phyloP scores from a whole-genome alignment of 2,113 vertebrate species.

The Cynocephalus volans region DNA sequence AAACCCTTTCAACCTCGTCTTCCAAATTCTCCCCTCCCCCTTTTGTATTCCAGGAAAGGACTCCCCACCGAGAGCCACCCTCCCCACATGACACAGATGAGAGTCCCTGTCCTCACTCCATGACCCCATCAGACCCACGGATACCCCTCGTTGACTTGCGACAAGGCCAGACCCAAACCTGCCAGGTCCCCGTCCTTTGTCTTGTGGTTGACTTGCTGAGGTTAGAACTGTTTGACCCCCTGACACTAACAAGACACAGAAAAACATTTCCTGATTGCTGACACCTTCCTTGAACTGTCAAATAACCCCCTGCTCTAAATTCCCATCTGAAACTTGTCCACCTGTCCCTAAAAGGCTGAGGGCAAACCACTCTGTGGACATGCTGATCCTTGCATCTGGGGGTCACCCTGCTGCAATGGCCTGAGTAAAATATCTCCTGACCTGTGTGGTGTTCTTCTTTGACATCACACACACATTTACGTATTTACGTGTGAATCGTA shows the following conservation, averaged over 20 bases:
- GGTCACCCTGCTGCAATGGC: neutral
- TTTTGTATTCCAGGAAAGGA: neutral
- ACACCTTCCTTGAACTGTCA: neutral
- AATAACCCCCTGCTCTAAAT: accelerated
- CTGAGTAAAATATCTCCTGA: neutral
- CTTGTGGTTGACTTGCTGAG: neutral
- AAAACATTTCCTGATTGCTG: neutral
- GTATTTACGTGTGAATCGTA: neutral
- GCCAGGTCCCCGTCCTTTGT: no score
- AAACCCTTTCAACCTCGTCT: neutral
- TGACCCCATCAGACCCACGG: neutral
- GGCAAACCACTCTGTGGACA: neutral
- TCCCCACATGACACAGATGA: accelerated
- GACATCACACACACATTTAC: neutral
- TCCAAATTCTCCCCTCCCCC: neutral
- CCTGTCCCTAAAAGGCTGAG: accelerated
- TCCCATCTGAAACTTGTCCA: no score
- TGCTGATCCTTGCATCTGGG: neutral
- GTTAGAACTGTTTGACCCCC: neutral
- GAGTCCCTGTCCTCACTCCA: neutral
- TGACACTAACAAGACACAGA: neutral
- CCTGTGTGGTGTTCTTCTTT: no score
- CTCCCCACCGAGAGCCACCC: neutral
- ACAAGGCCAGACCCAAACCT: neutral
- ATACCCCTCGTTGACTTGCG: neutral